Base-by-base conservation (phyloP, 2,888 invertebrate species). In the Caenorhabditis parvicauda region DNA sequence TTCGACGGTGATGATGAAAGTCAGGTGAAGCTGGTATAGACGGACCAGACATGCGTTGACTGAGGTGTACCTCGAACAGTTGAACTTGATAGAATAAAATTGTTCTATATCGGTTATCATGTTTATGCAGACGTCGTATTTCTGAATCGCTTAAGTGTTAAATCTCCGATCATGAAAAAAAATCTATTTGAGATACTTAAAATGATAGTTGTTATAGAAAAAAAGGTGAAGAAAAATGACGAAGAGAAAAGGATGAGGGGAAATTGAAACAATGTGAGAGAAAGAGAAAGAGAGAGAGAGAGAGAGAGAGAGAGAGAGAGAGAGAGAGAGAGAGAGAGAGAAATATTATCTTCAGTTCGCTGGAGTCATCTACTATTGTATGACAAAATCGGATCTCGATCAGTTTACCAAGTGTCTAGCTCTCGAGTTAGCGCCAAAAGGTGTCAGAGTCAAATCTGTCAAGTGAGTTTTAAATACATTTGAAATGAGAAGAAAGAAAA, bases 381-480 rank as follows among this genome's bases (percentile, higher is more conserved):
- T 96, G 82, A 92, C 92, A 0, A 96, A 98, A 84, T 87, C 92
- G 37, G 90, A 93, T 14, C 86, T 96, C 0, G 96, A 98, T 83
- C 95, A 95, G 82, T 88, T 98, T 68, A 96, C 96, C 0, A 87
- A 90, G 74, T 93, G 93, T 82, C 87, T 89, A 2, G 94, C 96
- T 3, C 83, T 98, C 56, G 95, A 85, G 66, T 67, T 85, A 67
- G 85, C 85, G 4, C 75, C 82, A 2, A 81, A 83, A 55, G 81
- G 82, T 54, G 90, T 94, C 0, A 84, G 94, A 59, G 92, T 92
- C 0, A 94, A 94, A 82, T 87, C 89, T 68, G 91, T 94, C 0
- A 92, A 92, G 83, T 82, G 60, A 71, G 81, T 41, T 4, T n/a
- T n/a, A n/a, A n/a, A n/a, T n/a, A n/a, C n/a, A n/a, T n/a, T n/a